A percentile compares a stretch with the other conserved stretches of the same genome.
phyloP scores from a whole-genome alignment of 2,113 vertebrate genomes.

The Oostethus manadensis region DNA sequence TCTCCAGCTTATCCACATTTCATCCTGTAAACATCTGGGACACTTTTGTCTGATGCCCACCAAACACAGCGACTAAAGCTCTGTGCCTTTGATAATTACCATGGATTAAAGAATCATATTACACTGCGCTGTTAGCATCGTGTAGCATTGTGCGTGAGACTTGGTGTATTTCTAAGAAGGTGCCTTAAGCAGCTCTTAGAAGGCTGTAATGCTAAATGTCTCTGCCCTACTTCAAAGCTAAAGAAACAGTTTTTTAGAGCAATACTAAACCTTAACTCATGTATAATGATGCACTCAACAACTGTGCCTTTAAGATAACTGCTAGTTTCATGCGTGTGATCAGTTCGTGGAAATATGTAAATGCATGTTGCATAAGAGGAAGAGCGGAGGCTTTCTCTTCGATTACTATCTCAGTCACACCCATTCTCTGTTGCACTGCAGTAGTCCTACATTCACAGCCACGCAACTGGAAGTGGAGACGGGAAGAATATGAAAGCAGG shows the following conservation, averaged over 20 bases:
- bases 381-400: background rate
- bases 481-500: background rate
- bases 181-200: conserved; percentile 21
- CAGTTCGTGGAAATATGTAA: background rate
- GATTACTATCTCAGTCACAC: background rate
- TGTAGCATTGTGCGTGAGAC: too few relatives aligned
- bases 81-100: conserved; percentile 2
- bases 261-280: too few relatives aligned
- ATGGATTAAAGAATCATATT: background rate
- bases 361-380: too few relatives aligned
- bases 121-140: background rate
- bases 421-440: background rate
- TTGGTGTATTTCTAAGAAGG: background rate
- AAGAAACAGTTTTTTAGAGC: conserved; percentile 1
- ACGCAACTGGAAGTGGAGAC: background rate
- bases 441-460: background rate
- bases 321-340: background rate
- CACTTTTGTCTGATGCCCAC: conserved; percentile 2
- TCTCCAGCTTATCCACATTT: conserved; percentile 11
- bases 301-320: background rate
- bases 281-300: background rate
- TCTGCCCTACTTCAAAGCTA: background rate
- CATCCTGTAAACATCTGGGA: conserved; percentile 11
- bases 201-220: conserved; percentile 1
- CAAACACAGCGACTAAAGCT: conserved; percentile 1